Base-by-base conservation (phyloP, 30 jellyfish, hydroid and myxozoan species). In the Aurelia aurita region DNA sequence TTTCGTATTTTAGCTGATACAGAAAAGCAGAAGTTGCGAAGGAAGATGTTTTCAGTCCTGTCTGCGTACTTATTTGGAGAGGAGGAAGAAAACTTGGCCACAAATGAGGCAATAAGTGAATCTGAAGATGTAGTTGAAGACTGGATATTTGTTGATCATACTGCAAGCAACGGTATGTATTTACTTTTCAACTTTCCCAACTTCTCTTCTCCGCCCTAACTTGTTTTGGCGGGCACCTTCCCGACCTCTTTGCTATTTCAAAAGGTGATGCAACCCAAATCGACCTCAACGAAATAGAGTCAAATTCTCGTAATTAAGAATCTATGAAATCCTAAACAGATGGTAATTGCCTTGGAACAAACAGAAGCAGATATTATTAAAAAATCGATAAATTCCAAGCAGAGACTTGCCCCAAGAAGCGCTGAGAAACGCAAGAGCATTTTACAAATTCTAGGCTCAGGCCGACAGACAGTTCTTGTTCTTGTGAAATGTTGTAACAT, bases 21-120 rank as follows among this genome's bases (percentile, higher is more conserved):
- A 55, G 67, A 55, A 55, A 6, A 55, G 51, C 51, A 34, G 51
- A 55, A 16, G 29, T 22, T 55, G 25, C 29, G 12, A 55, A 14
- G 43, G 85, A 75, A 74, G 84, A 93, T 93, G 98, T 80, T 93
- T 54, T 87, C 98, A 14, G 98, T 96, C 11, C 51, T 93, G 28
- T 69, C 97, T 9, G 58, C 98, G 44, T 93, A 87, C 58, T 63
- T 93, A 73, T 93, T 97, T 89, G 98, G 98, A 23, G 91, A 79
- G 29, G 96, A 80, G 20, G 90, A 89, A 46, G 75, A 70, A n/a
- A 47, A 31, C 47, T 58, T 39, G 25, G 81, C 68, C 21, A 51
- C 80, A 19, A 65, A 45, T 23, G 91, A 47, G 27, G 80, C 63
- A 22, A 34, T 74, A 25, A 35, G 77, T 15, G 89, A 87, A 66